Evolutionary conservation across 2,888 invertebrate species (phyloP).

Genomic region (Morpho deidamia): DNA sequence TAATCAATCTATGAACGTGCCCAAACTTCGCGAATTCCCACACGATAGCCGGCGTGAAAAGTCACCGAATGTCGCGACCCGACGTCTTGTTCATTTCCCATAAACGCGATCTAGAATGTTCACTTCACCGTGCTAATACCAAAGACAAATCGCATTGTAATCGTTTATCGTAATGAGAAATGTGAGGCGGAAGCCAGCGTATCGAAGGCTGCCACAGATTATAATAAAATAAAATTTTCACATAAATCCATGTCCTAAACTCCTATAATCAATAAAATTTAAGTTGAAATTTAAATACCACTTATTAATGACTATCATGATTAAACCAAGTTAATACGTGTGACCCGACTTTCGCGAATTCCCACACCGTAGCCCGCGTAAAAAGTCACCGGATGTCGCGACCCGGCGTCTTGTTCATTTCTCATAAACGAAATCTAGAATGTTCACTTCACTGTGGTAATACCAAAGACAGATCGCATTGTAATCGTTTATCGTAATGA

Average conservation of each 20-base stretch:
- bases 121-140: conserved; percentile 60
- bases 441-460: conserved; percentile 60
- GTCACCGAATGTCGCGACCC: conserved; percentile 41
- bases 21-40: conserved; percentile 20
- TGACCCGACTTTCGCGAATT: conserved; percentile 13
- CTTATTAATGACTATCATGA: too few relatives aligned
- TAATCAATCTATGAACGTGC: background rate
- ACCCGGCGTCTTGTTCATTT: conserved; percentile 50
- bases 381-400: conserved; percentile 42
- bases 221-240: too few relatives aligned
- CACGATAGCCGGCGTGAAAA: conserved; percentile 37
- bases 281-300: too few relatives aligned
- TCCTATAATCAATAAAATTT: too few relatives aligned
- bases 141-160: conserved; percentile 50
- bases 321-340: too few relatives aligned
- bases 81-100: conserved; percentile 56
- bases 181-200: conserved; percentile 29
- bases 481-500: conserved; percentile 39
- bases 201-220: conserved; percentile 23
- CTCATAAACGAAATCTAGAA: conserved; percentile 70
- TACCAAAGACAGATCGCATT: conserved; percentile 52
- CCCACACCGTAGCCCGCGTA: conserved; percentile 33
- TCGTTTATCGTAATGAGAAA: conserved; percentile 35
- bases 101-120: conserved; percentile 67
- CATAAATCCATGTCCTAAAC: too few relatives aligned